A percentile compares a stretch with the other conserved stretches of the same genome.
These are phyloP conservation scores for Himalopsyche phryganea DNA, from an alignment of 1,140 invertebrate genomes.

Conservation along the genomic window DNA sequence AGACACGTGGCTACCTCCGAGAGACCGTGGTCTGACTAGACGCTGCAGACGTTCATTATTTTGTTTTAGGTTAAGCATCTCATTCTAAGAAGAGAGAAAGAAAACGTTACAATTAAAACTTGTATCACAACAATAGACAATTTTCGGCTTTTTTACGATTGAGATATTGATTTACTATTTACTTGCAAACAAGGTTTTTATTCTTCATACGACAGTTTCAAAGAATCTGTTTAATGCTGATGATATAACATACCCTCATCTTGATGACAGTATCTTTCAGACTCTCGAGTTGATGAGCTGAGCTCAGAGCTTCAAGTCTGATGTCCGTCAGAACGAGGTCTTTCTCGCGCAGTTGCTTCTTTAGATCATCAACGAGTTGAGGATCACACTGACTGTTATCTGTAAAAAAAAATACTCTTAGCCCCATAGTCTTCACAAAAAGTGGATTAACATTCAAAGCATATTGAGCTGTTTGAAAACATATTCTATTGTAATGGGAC, in stretches of 20 bases:
- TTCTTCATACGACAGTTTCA: too few species aligned
- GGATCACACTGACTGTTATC: conserved; percentile 37
- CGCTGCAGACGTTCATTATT: conserved; percentile 93
- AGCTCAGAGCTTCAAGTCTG: conserved; percentile 89
- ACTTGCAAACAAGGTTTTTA: not conserved
- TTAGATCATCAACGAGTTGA: conserved; percentile 76
- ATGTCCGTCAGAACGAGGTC: conserved; percentile 96
- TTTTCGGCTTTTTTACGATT: too few species aligned
- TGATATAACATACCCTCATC: conserved; percentile 72
- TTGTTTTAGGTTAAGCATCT: conserved; percentile 94
- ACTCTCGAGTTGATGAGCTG: conserved; percentile 94
- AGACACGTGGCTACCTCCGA: conserved; percentile 77
- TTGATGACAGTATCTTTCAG: conserved; percentile 94
- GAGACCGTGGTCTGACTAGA: conserved; percentile 75
- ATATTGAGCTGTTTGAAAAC: too few species aligned
- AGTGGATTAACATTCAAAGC: too few species aligned
- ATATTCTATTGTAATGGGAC: too few species aligned
- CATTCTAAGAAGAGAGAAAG: conserved; percentile 67
- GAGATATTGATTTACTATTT: too few species aligned
- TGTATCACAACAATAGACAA: not conserved
- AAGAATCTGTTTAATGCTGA: too few species aligned
- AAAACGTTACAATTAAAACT: too few species aligned
- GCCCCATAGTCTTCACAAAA: too few species aligned
- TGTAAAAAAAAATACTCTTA: not conserved
- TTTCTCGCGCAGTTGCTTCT: conserved; percentile 91